Evolutionary conservation across 2,888 invertebrate species (phyloP).

Genomic region (Parochlus steinenii): DNA sequence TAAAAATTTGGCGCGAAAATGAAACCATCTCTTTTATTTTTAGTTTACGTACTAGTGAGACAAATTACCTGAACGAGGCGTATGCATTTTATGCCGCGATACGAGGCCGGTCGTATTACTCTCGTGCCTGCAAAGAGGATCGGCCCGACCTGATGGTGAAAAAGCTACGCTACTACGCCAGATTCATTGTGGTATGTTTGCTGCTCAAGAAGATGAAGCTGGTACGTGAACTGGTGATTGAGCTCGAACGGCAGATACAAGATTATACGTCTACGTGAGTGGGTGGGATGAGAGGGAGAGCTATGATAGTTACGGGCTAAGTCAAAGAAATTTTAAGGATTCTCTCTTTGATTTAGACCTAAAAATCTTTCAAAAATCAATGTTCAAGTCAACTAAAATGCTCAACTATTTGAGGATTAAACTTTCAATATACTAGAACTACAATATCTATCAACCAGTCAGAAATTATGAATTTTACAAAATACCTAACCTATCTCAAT

Average conservation of each 20-base stretch:
- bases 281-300: no score
- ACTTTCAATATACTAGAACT: no score
- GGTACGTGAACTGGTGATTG: constrained; percentile 79
- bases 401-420: no score
- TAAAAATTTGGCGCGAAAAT: not conserved
- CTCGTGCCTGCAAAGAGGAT: constrained; percentile 83
- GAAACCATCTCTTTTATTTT: no score
- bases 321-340: no score
- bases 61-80: constrained; percentile 89
- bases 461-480: no score
- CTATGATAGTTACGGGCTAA: no score
- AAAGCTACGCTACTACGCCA: constrained; percentile 84
- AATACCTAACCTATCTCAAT: no score
- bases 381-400: no score
- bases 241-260: constrained; percentile 83
- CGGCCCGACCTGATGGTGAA: constrained; percentile 93
- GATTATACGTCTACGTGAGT: constrained; percentile 79
- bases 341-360: no score
- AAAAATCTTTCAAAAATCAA: no score
- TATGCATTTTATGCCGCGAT: constrained; percentile 95
- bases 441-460: no score
- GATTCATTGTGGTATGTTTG: constrained; percentile 91
- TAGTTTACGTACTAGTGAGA: constrained; percentile 89
- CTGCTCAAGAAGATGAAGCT: constrained; percentile 85
- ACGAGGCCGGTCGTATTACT: constrained; percentile 83